Conservation (phyloP, 2,888 invertebrate species). For the Epirrhoe alternata region DNA sequence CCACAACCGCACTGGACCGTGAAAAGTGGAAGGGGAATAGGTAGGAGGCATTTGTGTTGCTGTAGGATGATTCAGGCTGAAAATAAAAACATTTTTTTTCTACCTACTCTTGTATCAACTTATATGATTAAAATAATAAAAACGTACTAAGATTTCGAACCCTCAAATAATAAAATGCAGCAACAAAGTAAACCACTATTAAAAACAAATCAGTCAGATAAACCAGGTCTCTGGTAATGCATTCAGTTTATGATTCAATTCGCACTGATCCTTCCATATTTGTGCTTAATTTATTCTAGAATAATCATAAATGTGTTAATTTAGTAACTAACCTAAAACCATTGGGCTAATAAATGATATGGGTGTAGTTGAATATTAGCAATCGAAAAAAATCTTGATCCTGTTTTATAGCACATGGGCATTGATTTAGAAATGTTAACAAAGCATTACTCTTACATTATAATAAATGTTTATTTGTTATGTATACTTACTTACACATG, state of each 20-base stretch:
- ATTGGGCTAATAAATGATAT: conserved; percentile 9
- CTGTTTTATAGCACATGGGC: no score
- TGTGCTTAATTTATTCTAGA: conserved; percentile 17
- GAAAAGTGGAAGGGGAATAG: no score
- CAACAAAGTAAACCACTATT: conserved; percentile 14
- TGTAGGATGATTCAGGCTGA: no score
- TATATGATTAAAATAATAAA: no score
- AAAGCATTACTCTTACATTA: no score
- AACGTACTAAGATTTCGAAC: background rate
- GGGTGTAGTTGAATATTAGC: conserved; percentile 5
- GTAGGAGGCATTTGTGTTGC: no score
- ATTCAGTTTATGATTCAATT: conserved; percentile 20
- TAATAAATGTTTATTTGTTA: no score
- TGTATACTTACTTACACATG: background rate
- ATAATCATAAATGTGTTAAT: conserved; percentile 20
- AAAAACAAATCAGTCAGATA: conserved; percentile 6
- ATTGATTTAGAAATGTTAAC: no score
- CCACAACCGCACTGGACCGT: no score
- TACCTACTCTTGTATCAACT: no score
- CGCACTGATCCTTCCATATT: conserved; percentile 12
- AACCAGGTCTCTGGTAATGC: conserved; percentile 16
- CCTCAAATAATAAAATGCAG: background rate
- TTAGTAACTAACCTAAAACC: conserved; percentile 3
- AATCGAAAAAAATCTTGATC: no score
- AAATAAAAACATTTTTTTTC: no score